These are phyloP conservation scores for Leptothorax acervorum DNA, from an alignment of 2,888 invertebrate species.

Conservation along the genomic window DNA sequence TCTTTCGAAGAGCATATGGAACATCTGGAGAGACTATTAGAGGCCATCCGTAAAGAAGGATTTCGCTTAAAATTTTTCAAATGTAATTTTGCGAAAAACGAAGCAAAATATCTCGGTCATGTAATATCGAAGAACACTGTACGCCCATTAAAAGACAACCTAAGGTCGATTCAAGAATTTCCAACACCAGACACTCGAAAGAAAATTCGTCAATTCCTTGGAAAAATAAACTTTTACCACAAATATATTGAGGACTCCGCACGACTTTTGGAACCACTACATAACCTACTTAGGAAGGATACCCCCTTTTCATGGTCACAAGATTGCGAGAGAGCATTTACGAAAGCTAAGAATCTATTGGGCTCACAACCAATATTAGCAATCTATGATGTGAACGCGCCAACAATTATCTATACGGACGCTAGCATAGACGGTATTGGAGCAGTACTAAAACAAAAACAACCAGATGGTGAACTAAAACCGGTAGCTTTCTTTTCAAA, in stretches of 20 bases:
- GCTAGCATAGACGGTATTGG: slow-evolving; percentile 61
- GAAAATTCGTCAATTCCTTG: neutral
- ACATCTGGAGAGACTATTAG: neutral
- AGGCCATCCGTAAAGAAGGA: neutral
- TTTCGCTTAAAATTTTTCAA: neutral
- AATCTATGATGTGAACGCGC: slow-evolving; percentile 15
- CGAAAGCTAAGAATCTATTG: slow-evolving; percentile 23
- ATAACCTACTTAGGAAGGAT: slow-evolving; percentile 50
- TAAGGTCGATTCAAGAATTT: neutral
- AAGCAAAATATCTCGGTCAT: slow-evolving; percentile 5
- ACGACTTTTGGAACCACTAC: slow-evolving; percentile 19
- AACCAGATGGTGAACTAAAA: slow-evolving; percentile 57
- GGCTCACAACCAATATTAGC: slow-evolving; percentile 40
- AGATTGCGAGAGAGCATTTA: slow-evolving; percentile 37
- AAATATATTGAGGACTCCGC: neutral
- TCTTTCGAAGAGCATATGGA: neutral
- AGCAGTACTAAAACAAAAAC: slow-evolving; percentile 66
- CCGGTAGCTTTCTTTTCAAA: slow-evolving; percentile 65
- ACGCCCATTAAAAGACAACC: neutral
- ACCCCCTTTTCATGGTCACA: slow-evolving; percentile 33
- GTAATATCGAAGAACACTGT: neutral
- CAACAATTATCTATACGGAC: slow-evolving; percentile 30
- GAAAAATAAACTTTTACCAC: neutral
- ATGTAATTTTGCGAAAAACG: neutral
- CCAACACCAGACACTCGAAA: neutral